These are phyloP conservation scores for Sceloporus tristichus DNA, from an alignment of 2,113 vertebrate species.

Conservation along the genomic window DNA sequence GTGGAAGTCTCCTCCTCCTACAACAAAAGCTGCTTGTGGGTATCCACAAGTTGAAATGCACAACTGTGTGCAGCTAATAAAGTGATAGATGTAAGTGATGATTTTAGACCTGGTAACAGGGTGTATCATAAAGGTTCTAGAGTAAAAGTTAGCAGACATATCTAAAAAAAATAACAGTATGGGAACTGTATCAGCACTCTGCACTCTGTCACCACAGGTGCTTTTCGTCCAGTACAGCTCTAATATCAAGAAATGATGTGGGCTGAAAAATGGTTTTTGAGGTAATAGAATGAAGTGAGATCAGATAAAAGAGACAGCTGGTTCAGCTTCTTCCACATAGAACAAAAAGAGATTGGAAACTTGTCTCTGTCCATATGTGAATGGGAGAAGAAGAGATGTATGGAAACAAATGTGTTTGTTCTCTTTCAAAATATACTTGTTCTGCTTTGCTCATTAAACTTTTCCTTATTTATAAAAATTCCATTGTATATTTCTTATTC, in stretches of 20 bases:
- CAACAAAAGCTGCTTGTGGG: no score
- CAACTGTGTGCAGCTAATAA: no score
- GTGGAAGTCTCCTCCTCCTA: no score
- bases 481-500: slow-evolving; percentile 7
- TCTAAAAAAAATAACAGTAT: not conserved
- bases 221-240: not conserved
- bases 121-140: not conserved
- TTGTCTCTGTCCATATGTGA: not conserved
- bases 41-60: no score
- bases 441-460: not conserved
- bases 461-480: slow-evolving; percentile 12
- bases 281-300: not conserved
- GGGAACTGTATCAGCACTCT: not conserved
- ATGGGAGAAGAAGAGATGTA: not conserved
- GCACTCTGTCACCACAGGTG: not conserved
- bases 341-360: not conserved
- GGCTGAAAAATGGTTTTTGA: not conserved
- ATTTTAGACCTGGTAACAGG: not conserved
- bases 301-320: not conserved
- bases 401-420: not conserved
- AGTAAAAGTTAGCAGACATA: not conserved
- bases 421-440: not conserved
- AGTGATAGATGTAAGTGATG: not conserved
- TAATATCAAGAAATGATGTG: not conserved
- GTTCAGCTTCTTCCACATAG: not conserved